These are phyloP conservation scores for Seira musarum DNA, from an alignment of 2,888 invertebrate genomes.

Conservation along the genomic window DNA sequence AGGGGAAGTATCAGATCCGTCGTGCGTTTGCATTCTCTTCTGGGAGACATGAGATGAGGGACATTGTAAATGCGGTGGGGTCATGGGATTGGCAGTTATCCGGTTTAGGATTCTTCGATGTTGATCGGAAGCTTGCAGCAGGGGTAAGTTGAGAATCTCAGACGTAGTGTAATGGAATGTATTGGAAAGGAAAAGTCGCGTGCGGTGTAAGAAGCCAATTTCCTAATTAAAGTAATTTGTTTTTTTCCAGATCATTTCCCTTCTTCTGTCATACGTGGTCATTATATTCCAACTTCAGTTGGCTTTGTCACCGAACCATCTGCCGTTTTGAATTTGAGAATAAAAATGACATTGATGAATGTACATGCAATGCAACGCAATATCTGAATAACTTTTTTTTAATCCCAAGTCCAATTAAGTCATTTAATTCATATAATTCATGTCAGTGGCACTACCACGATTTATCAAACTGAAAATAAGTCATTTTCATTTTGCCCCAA, in stretches of 20 bases:
- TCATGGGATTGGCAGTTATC: slow-evolving; percentile 50
- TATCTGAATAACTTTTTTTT: no score
- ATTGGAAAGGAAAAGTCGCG: no score
- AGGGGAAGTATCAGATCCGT: slow-evolving; percentile 26
- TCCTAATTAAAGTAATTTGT: neutral
- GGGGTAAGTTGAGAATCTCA: slow-evolving; percentile 37
- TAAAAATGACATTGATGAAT: no score
- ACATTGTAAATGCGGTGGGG: slow-evolving; percentile 25
- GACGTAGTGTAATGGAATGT: neutral
- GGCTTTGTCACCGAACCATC: slow-evolving; percentile 11
- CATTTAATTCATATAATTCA: no score
- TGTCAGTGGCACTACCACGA: no score
- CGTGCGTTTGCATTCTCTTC: slow-evolving; percentile 17
- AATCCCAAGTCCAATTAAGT: no score
- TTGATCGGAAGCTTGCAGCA: slow-evolving; percentile 48
- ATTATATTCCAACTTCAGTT: slow-evolving; percentile 49
- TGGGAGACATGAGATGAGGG: slow-evolving; percentile 7
- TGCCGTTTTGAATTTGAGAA: neutral
- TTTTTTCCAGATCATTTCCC: slow-evolving; percentile 30
- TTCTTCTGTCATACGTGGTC: slow-evolving; percentile 45
- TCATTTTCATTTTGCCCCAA: no score
- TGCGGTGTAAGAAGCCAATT: no score
- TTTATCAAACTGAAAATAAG: no score
- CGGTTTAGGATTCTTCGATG: slow-evolving; percentile 51
- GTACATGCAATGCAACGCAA: no score